Percentiles rank a stretch among this genome's conserved stretches.
phyloP scores from a whole-genome alignment of 2,797 vertebrate genomes.

The Amblyraja radiata region DNA sequence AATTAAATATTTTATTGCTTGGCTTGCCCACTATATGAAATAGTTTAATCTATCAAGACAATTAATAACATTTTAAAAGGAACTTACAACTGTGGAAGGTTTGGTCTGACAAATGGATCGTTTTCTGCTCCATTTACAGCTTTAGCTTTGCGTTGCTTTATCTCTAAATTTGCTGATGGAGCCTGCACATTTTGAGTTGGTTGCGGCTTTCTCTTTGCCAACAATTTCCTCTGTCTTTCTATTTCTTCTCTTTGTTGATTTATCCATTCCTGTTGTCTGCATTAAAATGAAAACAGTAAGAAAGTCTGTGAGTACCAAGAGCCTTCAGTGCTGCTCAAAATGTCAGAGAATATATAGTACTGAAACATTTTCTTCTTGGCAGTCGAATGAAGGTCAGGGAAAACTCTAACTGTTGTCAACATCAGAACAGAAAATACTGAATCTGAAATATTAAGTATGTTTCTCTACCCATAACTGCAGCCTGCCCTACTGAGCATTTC shows the following conservation, averaged over 20 bases:
- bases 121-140: slow-evolving; percentile 93
- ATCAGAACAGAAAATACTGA: too few species aligned
- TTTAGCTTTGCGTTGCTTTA: slow-evolving; percentile 98
- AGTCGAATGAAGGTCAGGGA: background rate
- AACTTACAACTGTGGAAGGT: slow-evolving; percentile 92
- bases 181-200: slow-evolving; percentile 85
- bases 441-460: too few species aligned
- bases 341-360: background rate
- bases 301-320: background rate
- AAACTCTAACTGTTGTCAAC: background rate
- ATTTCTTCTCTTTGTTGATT: slow-evolving; percentile 98
- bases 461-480: too few species aligned
- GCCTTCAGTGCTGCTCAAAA: background rate
- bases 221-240: slow-evolving; percentile 92
- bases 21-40: background rate
- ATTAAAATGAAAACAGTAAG: background rate
- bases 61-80: background rate
- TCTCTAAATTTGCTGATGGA: slow-evolving; percentile 88
- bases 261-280: slow-evolving; percentile 90
- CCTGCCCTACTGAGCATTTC: too few species aligned
- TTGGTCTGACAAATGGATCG: slow-evolving; percentile 95
- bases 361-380: background rate
- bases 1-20: background rate
- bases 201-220: slow-evolving; percentile 93
- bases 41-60: background rate